Evolutionary conservation across 2,797 vertebrate species (phyloP).

Genomic region (Sphenodon punctatus): DNA sequence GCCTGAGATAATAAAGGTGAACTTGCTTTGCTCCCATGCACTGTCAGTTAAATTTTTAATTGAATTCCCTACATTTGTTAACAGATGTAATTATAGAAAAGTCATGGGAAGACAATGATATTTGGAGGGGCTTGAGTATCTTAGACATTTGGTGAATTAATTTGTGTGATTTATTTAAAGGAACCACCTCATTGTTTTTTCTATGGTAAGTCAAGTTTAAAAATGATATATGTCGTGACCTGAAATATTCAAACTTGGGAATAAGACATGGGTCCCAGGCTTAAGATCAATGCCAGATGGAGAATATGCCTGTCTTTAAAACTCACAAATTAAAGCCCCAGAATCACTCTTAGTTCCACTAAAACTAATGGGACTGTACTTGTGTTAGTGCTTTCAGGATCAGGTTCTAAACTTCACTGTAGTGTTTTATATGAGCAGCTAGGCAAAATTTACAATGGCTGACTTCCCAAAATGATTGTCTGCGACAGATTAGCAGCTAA

Average conservation of each 20-base stretch:
- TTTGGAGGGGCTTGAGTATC: slow-evolving; percentile 33
- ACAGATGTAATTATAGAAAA: slow-evolving; percentile 69
- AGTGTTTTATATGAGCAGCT: not conserved
- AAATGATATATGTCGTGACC: slow-evolving; percentile 18
- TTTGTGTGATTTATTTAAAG: slow-evolving; percentile 43
- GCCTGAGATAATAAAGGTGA: slow-evolving; percentile 78
- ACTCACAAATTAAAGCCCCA: not conserved
- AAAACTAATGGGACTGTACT: too few species aligned
- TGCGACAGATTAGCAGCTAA: not conserved
- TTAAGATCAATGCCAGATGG: slow-evolving; percentile 1
- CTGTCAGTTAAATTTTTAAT: slow-evolving; percentile 69
- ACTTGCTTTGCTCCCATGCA: slow-evolving; percentile 72
- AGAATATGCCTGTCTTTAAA: not conserved
- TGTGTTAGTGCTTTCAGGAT: too few species aligned
- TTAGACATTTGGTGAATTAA: slow-evolving; percentile 51
- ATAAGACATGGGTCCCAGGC: not conserved
- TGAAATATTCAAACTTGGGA: slow-evolving; percentile 21
- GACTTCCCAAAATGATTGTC: not conserved
- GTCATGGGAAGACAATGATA: slow-evolving; percentile 60
- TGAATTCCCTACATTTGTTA: slow-evolving; percentile 74
- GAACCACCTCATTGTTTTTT: slow-evolving; percentile 28
- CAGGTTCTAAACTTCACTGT: not conserved
- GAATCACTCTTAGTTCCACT: too few species aligned
- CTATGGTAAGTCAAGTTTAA: slow-evolving; percentile 44
- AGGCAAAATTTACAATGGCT: not conserved